These are phyloP conservation scores for Zapus hudsonius DNA, from an alignment of 2,113 vertebrate species.

Conservation along the genomic window DNA sequence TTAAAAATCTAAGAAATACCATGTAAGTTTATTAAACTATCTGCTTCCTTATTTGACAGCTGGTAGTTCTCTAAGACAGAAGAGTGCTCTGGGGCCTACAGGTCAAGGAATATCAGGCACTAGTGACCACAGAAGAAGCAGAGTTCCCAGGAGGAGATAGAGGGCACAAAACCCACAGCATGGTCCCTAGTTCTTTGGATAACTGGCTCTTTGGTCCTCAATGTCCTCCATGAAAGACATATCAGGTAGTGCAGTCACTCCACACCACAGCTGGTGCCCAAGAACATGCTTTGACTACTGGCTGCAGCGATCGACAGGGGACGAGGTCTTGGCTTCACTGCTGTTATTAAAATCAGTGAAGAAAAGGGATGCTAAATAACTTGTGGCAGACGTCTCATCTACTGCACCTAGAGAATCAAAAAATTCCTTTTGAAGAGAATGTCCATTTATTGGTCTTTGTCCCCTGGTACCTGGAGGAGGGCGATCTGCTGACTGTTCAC, in stretches of 20 bases:
- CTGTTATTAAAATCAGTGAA: not conserved
- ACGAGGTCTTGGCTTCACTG: not conserved
- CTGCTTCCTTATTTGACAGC: conserved; percentile 27
- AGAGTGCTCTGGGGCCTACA: not conserved
- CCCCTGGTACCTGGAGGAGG: not conserved
- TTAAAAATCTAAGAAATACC: conserved; percentile 51
- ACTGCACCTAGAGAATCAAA: not conserved
- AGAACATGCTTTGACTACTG: not conserved
- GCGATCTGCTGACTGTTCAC: conserved; percentile 1
- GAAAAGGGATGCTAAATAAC: conserved; percentile 22
- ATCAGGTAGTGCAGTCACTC: not conserved
- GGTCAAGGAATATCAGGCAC: not conserved
- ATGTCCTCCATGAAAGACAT: conserved; percentile 12
- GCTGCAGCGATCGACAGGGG: not conserved
- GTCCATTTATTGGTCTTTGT: conserved; percentile 16
- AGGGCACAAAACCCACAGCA: not conserved
- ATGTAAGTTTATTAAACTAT: conserved; percentile 28
- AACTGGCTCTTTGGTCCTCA: not conserved
- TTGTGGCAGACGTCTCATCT: conserved; percentile 21
- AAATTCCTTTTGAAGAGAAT: conserved; percentile 45
- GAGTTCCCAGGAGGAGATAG: not conserved
- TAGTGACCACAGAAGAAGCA: not conserved
- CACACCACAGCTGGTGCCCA: not conserved
- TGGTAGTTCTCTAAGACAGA: conserved; percentile 42
- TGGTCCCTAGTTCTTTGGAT: not conserved